Evolutionary conservation across 30 jellyfish, hydroid and myxozoan genomes (phyloP), one percentile per base, ranked within the genome.

Genomic region (Cassiopea andromeda): DNA sequence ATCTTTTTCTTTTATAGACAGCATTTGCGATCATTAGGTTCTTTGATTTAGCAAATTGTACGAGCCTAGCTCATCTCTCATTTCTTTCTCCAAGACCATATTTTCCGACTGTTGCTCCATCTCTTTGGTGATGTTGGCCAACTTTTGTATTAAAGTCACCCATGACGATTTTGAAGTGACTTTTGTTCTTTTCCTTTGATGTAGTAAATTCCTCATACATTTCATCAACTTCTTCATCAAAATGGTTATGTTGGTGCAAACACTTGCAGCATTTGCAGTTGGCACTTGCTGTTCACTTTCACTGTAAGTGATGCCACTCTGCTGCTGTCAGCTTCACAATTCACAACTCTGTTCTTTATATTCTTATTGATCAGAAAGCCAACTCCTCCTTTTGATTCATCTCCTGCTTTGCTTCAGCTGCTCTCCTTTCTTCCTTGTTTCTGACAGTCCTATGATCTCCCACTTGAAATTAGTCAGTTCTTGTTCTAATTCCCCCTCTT

Each of bases 171-270:
- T 82, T 83, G 75, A 44, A 85, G 44, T 85, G 93, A 43, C 87
- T 74, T 66, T 85, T 71, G 67, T 74, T 85, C 80, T 71, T 72
- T 27, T 74, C 87, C 69, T 71, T 72, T 6, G 73, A 6, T 44
- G 44, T 75, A n/a, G 83, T 91, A n/a, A 61, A 44, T 60, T 77
- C 89, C 14, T 87, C 91, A 60, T 87, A 87, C 75, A 87, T 17
- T 73, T 85, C 93, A 1, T 85, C 93, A 48, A 73, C 89, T 49
- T 85, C 93, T 71, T 73, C 93, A 58, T 87, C 94, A 12, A 15
- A 48, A 90, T 87, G 94, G 83, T 90, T 87, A 18, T 46, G 93
- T 74, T 49, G 93, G 66, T 85, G 93, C 90, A 87, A 58, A 87
- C 57, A 64, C 90, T 69, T 75, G 83, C 8, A 77, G 27, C 83